These are phyloP conservation scores for Pedetes capensis DNA, from an alignment of 2,113 vertebrate species.

Conservation along the genomic window DNA sequence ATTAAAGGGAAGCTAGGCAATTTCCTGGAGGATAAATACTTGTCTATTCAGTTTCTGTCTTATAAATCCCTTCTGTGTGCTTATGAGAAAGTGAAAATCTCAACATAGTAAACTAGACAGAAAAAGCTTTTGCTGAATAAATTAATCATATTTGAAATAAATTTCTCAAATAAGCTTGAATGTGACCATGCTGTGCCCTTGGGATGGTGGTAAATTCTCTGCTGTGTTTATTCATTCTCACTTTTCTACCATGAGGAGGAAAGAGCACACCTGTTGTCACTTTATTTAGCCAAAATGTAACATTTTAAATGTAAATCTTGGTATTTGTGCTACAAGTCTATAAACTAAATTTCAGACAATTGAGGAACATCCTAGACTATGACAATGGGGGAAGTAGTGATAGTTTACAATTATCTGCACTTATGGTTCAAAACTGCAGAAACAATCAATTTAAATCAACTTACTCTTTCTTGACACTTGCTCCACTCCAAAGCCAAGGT, in stretches of 20 bases:
- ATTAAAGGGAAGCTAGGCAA: slow-evolving; percentile 51
- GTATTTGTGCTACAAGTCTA: background rate
- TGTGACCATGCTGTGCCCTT: background rate
- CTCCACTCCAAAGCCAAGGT: background rate
- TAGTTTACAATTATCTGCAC: background rate
- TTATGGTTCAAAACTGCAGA: background rate
- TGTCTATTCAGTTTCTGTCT: background rate
- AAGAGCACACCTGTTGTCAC: background rate
- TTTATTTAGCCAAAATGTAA: background rate
- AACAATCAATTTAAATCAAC: background rate
- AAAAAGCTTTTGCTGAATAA: background rate
- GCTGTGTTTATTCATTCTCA: background rate
- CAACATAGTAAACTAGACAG: background rate
- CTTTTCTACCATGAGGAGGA: background rate
- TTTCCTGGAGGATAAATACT: slow-evolving; percentile 3
- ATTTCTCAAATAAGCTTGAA: slow-evolving; percentile 22
- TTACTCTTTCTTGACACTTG: background rate
- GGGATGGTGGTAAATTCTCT: background rate
- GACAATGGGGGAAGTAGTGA: background rate
- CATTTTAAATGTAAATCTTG: background rate
- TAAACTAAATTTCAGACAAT: background rate
- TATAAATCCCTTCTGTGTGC: background rate
- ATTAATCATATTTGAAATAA: background rate
- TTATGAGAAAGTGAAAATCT: background rate
- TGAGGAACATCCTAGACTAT: background rate